Evolutionary conservation across 2,797 vertebrate genomes (phyloP).

Genomic region (Cottoperca gobio): DNA sequence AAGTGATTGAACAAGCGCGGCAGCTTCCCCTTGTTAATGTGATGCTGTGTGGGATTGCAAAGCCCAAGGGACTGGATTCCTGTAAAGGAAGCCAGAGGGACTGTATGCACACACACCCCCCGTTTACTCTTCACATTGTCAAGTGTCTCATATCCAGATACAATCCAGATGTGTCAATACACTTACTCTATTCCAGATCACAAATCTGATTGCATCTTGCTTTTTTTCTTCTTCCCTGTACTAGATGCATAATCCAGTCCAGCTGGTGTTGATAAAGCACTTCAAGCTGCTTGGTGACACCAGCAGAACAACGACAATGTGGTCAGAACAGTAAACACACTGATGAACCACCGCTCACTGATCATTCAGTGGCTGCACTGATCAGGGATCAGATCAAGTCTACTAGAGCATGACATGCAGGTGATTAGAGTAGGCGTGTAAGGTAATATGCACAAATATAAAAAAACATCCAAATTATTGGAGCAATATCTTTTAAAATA

Average conservation of each 20-base stretch:
- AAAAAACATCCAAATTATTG: background rate
- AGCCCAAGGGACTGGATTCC: slow-evolving; percentile 21
- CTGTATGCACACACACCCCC: background rate
- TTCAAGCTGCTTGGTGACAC: background rate
- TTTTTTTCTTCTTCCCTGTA: background rate
- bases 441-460: background rate
- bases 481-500: too few relatives aligned
- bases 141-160: background rate
- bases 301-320: too few relatives aligned
- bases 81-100: slow-evolving; percentile 1
- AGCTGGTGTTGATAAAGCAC: background rate
- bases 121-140: background rate
- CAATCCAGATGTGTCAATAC: background rate
- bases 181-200: background rate
- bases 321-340: too few relatives aligned
- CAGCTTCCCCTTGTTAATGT: slow-evolving; percentile 47
- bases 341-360: too few relatives aligned
- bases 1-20: slow-evolving; percentile 41
- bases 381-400: background rate
- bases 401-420: background rate
- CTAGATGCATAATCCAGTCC: slow-evolving; percentile 1
- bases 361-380: background rate
- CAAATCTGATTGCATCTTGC: background rate
- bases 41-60: slow-evolving; percentile 34
- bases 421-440: too few relatives aligned